phyloP scores from a whole-genome alignment of 1,140 invertebrate genomes.

The Diorhabda sublineata region DNA sequence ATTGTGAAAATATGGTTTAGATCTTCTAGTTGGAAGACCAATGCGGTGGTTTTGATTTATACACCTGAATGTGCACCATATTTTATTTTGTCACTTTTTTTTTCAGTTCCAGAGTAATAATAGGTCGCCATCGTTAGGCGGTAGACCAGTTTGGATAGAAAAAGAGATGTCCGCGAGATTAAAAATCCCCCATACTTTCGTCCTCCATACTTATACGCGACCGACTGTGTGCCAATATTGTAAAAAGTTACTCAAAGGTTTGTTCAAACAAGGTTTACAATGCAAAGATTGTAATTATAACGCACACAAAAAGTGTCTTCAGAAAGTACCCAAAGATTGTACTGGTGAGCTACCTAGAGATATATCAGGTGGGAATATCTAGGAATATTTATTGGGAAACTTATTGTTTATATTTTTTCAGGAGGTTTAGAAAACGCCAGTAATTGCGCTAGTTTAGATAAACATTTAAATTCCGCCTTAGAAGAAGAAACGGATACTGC shows the following conservation, averaged over 20 bases:
- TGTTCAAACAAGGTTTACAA: conserved; percentile 95
- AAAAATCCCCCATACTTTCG: conserved; percentile 88
- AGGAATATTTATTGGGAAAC: neutral
- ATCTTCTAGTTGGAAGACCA: too few species aligned
- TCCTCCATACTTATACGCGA: conserved; percentile 88
- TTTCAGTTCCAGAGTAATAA: conserved; percentile 37
- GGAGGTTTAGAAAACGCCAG: conserved; percentile 59
- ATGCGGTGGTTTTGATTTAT: too few species aligned
- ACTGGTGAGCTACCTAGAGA: conserved; percentile 72
- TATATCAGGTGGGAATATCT: conserved; percentile 46
- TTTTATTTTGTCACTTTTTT: neutral
- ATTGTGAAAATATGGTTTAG: too few species aligned
- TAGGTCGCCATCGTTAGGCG: conserved; percentile 72
- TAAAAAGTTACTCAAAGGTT: conserved; percentile 89
- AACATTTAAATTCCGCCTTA: conserved; percentile 49
- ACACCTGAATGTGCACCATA: too few species aligned
- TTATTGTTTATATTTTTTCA: conserved; percentile 30
- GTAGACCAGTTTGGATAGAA: conserved; percentile 70
- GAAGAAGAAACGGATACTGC: conserved; percentile 53
- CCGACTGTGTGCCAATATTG: conserved; percentile 95
- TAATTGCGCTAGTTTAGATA: conserved; percentile 61
- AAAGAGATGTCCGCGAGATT: conserved; percentile 66
- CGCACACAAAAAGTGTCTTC: conserved; percentile 94
- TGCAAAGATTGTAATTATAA: conserved; percentile 99
- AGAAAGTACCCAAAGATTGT: conserved; percentile 93